Base-by-base conservation (phyloP, 2,888 invertebrate genomes). In the Chloromyia formosa region DNA sequence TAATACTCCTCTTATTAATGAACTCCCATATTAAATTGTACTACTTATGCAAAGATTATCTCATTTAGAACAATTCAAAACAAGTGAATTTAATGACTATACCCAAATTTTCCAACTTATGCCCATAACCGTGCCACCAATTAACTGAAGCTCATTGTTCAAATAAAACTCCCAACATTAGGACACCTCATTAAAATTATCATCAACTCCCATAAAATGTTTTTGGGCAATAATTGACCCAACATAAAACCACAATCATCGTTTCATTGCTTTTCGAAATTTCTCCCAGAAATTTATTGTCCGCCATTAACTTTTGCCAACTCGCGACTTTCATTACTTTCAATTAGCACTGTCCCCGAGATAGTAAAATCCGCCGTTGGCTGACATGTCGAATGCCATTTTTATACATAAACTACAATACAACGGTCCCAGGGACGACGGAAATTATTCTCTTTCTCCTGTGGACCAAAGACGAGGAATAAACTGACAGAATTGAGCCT, bases 251-350 rank as follows among this genome's bases (percentile, higher is more conserved):
- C 62, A 42, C 35, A 62, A 62, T 62, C 62, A 62, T 62, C 35
- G 16, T 40, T 35, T 62, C 23, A 62, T 62, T 40, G 40, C 66
- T 66, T 20, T 40, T 9, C 66, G 14, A 66, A 66, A 66, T 69
- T 69, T 69, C 7, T 4, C 27, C 27, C 27, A 66, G 35, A 56
- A 49, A 71, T 53, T 27, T 56, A 71, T 71, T 71, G 40, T 40
- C 71, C 14, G 22, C 71, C 40, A 71, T 71, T 71, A 71, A 71
- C 62, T 40, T 35, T 71, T 58, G 23, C 22, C 14, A 40, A 69
- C 71, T 56, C 58, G 71, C 58, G 71, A 56, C 71, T 71, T 71
- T 49, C 35, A 58, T 71, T 49, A 56, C 23, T 56, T 71, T 71
- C 71, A 71, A 71, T 71, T 71, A 71, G 71, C 56, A n/a, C 42